Conservation (phyloP, 2,113 vertebrate species). For the Marcusenius ussheri region DNA sequence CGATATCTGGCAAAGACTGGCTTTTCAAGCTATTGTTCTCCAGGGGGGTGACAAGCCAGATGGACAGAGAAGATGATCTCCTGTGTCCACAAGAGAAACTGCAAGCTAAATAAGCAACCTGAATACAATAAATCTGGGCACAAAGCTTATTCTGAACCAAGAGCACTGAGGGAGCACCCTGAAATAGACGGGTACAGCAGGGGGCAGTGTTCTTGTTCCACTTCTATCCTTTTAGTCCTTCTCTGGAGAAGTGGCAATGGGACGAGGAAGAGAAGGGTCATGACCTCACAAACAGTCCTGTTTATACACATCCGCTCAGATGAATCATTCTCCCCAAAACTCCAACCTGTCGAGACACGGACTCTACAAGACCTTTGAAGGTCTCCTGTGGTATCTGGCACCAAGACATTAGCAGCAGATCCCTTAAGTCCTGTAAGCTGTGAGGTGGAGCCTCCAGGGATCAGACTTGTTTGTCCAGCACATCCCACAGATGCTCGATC, state of each 20-base stretch:
- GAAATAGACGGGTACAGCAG: background rate
- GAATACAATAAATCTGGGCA: background rate
- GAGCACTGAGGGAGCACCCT: background rate
- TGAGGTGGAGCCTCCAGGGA: background rate
- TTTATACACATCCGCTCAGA: conserved; percentile 11
- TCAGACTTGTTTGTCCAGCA: background rate
- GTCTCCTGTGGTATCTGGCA: background rate
- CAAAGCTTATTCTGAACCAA: background rate
- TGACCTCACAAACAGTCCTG: background rate
- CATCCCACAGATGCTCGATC: background rate
- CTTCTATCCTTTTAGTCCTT: background rate
- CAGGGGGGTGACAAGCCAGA: background rate
- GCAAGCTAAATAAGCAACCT: background rate
- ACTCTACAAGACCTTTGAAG: background rate
- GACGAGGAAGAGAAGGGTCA: conserved; percentile 12
- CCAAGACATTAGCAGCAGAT: background rate
- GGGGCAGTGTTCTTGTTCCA: background rate
- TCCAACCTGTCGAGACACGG: background rate
- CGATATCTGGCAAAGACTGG: background rate
- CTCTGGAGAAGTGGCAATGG: conserved; percentile 19
- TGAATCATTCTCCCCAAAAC: background rate
- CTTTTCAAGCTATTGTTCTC: background rate
- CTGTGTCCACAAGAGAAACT: background rate
- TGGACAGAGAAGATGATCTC: background rate
- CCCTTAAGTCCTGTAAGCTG: background rate